phyloP scores from a whole-genome alignment of 2,113 vertebrate genomes.

The Chionis minor region DNA sequence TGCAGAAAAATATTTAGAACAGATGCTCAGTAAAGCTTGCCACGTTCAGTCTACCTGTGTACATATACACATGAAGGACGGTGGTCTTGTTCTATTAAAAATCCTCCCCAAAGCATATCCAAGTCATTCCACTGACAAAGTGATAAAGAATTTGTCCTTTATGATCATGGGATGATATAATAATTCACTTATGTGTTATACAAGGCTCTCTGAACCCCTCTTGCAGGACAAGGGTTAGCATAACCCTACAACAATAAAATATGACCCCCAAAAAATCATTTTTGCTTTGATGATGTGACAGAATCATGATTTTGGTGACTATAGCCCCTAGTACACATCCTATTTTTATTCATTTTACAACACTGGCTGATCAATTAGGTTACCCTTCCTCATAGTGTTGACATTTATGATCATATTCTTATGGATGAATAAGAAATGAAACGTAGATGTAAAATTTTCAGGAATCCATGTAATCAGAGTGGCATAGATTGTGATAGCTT shows the following conservation, averaged over 20 bases:
- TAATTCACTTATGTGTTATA: background rate
- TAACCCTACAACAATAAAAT: background rate
- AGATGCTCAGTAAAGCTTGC: background rate
- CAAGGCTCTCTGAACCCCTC: background rate
- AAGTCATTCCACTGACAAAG: background rate
- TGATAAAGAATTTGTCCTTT: background rate
- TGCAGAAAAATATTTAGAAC: background rate
- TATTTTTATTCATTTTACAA: background rate
- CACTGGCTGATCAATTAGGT: background rate
- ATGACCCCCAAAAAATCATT: background rate
- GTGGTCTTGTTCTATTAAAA: background rate
- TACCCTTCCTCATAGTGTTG: background rate
- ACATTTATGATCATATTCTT: background rate
- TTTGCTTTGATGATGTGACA: background rate
- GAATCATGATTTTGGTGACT: background rate
- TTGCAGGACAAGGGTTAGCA: background rate
- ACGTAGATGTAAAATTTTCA: background rate
- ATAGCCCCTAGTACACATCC: background rate
- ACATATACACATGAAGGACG: background rate
- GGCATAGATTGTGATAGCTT: background rate
- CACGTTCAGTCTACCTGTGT: background rate
- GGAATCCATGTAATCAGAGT: background rate
- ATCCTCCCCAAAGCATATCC: background rate
- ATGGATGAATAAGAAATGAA: background rate
- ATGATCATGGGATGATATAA: background rate